These are phyloP conservation scores for Capitella teleta DNA, from an alignment of 1,140 invertebrate genomes.

Conservation along the genomic window DNA sequence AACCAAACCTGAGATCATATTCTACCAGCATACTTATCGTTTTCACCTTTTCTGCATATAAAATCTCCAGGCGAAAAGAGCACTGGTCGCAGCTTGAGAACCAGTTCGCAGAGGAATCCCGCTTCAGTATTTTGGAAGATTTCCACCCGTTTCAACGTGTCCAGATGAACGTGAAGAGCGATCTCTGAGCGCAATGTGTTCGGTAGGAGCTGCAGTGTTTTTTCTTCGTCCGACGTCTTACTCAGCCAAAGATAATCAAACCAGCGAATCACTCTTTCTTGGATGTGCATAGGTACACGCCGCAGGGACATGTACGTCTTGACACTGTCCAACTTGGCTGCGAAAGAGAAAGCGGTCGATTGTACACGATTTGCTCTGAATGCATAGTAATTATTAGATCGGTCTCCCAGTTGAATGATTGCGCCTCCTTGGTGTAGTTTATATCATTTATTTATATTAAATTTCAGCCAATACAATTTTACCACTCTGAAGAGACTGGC, in stretches of 20 bases:
- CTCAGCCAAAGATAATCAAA: conserved; percentile 98
- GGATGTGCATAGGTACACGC: conserved; percentile 82
- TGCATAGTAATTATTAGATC: background rate
- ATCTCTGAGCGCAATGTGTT: conserved; percentile 98
- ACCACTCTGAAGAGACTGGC: too few species aligned
- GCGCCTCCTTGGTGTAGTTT: too few species aligned
- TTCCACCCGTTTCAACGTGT: conserved; percentile 93
- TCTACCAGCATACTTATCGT: too few species aligned
- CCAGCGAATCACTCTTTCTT: conserved; percentile 98
- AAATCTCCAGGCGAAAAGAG: conserved; percentile 96
- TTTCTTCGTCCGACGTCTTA: conserved; percentile 96
- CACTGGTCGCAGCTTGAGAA: conserved; percentile 82
- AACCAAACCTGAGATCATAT: too few species aligned
- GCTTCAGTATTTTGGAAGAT: conserved; percentile 99
- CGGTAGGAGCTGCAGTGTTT: conserved; percentile 61
- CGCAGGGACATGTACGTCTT: conserved; percentile 98
- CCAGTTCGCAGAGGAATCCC: conserved; percentile 93
- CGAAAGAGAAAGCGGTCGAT: background rate
- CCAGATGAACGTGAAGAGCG: conserved; percentile 95
- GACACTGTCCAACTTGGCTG: conserved; percentile 94
- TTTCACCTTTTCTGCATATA: conserved; percentile 92
- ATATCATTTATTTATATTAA: too few species aligned
- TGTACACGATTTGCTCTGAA: too few species aligned
- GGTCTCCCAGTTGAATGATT: background rate
- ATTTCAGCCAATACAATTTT: too few species aligned